These are phyloP conservation scores for Sinelater perroti DNA, from an alignment of 2,888 invertebrate species.

Conservation along the genomic window DNA sequence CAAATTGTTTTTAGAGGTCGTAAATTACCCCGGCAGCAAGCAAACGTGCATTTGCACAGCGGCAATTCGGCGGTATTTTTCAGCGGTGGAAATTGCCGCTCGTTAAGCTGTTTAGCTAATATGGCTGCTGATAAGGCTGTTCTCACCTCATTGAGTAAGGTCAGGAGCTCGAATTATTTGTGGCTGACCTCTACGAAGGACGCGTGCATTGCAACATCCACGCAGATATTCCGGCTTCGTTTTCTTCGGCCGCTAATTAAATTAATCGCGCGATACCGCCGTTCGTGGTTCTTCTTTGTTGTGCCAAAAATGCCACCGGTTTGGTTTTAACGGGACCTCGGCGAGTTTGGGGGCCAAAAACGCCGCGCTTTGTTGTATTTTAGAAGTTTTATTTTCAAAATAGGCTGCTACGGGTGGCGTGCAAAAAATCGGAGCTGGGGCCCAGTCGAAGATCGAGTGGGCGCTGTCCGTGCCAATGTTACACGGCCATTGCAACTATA, in stretches of 20 bases:
- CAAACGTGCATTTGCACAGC: too few relatives aligned
- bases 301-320: too few relatives aligned
- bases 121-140: neutral
- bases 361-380: too few relatives aligned
- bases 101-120: neutral
- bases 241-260: neutral
- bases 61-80: neutral
- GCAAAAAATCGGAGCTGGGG: neutral
- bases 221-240: neutral
- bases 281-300: too few relatives aligned
- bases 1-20: too few relatives aligned
- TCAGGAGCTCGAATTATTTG: constrained; percentile 22
- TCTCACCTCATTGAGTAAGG: constrained; percentile 27
- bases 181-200: constrained; percentile 27
- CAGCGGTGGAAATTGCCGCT: neutral
- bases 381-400: too few relatives aligned
- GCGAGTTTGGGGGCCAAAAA: too few relatives aligned
- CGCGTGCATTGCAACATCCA: constrained; percentile 2
- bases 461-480: constrained; percentile 31
- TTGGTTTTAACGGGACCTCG: too few relatives aligned
- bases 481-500: constrained; percentile 34
- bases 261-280: too few relatives aligned
- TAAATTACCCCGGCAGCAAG: too few relatives aligned
- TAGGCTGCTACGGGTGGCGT: too few relatives aligned
- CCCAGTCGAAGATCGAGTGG: too few relatives aligned